phyloP scores from a whole-genome alignment of 2,797 vertebrate species.

The Microctenopoma lineatum region DNA sequence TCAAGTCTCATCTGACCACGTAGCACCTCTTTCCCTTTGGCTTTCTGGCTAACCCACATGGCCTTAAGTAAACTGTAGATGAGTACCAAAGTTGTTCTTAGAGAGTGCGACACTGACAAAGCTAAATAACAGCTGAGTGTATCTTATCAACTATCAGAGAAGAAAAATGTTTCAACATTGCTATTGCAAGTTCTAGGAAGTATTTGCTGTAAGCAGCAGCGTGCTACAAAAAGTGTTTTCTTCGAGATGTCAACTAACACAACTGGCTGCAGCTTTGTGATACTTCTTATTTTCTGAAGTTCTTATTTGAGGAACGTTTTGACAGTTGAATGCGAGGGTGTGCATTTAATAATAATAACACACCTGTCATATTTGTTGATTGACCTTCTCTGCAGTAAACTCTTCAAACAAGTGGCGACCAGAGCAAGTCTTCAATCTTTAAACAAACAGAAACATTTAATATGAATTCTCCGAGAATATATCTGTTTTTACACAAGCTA shows the following conservation, averaged over 20 bases:
- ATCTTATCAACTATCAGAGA: too few species aligned
- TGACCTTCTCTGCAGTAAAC: background rate
- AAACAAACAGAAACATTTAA: slow-evolving; percentile 2
- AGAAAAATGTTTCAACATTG: background rate
- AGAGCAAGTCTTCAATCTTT: background rate
- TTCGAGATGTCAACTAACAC: slow-evolving; percentile 6
- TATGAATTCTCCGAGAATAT: slow-evolving; percentile 3
- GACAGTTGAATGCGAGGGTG: slow-evolving; percentile 16
- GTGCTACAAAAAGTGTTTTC: background rate
- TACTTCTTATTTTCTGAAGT: slow-evolving; percentile 16
- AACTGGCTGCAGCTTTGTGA: slow-evolving; percentile 12
- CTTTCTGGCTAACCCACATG: too few species aligned
- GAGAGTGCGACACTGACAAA: background rate
- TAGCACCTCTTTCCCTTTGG: too few species aligned
- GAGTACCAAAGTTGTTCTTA: too few species aligned
- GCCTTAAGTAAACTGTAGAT: too few species aligned
- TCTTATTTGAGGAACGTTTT: slow-evolving; percentile 12
- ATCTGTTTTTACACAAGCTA: slow-evolving; percentile 12
- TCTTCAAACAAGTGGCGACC: slow-evolving; percentile 5
- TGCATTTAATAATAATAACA: slow-evolving; percentile 29
- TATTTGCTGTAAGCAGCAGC: background rate
- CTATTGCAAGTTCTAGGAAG: background rate
- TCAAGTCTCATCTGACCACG: too few species aligned
- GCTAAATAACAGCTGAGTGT: background rate
- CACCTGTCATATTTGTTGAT: slow-evolving; percentile 19